Evolutionary conservation across 1,140 invertebrate genomes (phyloP), one percentile per base, ranked within the genome.

Genomic region (Ruditapes philippinarum): DNA sequence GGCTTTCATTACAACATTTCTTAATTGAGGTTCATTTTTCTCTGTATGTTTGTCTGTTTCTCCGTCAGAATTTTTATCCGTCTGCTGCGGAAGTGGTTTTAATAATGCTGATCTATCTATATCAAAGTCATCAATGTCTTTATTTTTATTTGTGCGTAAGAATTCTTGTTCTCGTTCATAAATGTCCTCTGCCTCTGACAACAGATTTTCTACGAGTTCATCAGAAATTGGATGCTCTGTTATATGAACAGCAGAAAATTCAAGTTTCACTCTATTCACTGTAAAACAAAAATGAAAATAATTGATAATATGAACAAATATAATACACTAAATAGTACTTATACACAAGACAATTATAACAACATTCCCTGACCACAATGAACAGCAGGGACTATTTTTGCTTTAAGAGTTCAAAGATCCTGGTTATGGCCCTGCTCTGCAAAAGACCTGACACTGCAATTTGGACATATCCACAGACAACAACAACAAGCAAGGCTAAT

Each of bases 231-330:
- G 92, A 74, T 93, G 91, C 33, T 94, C 87, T 11, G 57, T 89
- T 74, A 94, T 94, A 60, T 91, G 82, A 14, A 92, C 90, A 31
- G 92, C 92, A 70, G 84, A 81, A 87, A 95, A 95, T 28, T 94
- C 93, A n/a, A 95, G 54, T 54, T 92, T 89, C 19, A 95, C 92
- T 60, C 90, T 45, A 76, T 94, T 91, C 31, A 94, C 94, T 95
- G 93, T 38, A 1, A 54, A 49, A 78, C 1, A 76, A 49, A 82
- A 79, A 68, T 65, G 19, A 79, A 54, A 45, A n/a, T n/a, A n/a
- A n/a, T n/a, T n/a, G n/a, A n/a, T n/a, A n/a, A n/a, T n/a, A n/a
- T n/a, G n/a, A n/a, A n/a, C n/a, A n/a, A n/a, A n/a, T n/a, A n/a
- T n/a, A n/a, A n/a, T n/a, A n/a, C n/a, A n/a, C n/a, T n/a, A n/a